Conservation (phyloP, 2,113 vertebrate genomes). For the Mesitornis unicolor region DNA sequence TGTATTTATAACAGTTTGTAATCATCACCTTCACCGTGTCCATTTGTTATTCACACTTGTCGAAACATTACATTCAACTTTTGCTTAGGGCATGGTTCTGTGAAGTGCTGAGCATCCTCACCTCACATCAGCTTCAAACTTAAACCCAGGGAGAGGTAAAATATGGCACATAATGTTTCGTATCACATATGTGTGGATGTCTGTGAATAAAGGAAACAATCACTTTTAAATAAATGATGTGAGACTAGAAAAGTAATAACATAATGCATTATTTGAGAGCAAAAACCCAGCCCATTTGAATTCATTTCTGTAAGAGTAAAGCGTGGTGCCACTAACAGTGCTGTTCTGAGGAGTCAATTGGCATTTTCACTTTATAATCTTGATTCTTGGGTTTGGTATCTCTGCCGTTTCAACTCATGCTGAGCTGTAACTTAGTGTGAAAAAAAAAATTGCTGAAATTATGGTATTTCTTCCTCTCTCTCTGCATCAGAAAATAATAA, state of each 20-base stretch:
- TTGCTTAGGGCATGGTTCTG: not conserved
- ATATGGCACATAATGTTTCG: rapidly evolving
- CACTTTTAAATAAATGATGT: not conserved
- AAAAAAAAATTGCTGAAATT: not conserved
- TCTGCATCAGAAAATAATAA: not conserved
- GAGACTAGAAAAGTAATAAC: not conserved
- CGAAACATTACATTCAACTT: not conserved
- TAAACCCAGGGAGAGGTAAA: not conserved
- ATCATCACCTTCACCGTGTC: not conserved
- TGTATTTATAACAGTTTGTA: not conserved
- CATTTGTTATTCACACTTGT: not conserved
- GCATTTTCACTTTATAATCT: not conserved
- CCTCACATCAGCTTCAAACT: not conserved
- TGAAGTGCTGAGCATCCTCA: not conserved
- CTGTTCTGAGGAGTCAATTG: not conserved
- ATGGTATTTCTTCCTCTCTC: not conserved
- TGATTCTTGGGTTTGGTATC: not conserved
- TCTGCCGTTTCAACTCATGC: not conserved
- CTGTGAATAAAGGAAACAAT: not conserved
- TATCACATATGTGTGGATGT: rapidly evolving
- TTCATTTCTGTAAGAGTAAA: not conserved
- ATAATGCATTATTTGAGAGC: not conserved
- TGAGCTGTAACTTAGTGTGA: not conserved
- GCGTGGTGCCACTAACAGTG: not conserved
- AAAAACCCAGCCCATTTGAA: not conserved